These are phyloP conservation scores for Lophius piscatorius DNA, from an alignment of 2,113 vertebrate species.

Conservation along the genomic window DNA sequence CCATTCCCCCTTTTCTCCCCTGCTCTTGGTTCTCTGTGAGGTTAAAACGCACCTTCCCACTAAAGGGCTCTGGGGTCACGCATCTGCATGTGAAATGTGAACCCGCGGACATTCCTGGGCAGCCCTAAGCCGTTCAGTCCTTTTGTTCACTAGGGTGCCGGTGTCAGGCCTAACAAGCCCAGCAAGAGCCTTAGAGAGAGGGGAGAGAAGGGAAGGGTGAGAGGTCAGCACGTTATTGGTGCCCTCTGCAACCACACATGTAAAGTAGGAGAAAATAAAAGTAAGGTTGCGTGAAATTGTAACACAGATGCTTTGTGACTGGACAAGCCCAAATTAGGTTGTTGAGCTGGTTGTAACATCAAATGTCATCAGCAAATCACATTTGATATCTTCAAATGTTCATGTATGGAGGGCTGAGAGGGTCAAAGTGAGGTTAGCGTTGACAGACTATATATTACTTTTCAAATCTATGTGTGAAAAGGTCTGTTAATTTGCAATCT, in stretches of 20 bases:
- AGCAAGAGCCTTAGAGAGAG: conserved; percentile 44
- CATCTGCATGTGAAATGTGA: conserved; percentile 98
- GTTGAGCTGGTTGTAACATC: conserved; percentile 9
- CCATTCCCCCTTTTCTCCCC: conserved; percentile 63
- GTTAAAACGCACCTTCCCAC: conserved; percentile 85
- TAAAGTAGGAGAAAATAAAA: conserved; percentile 37
- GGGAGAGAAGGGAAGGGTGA: conserved; percentile 31
- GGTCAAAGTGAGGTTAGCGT: not conserved
- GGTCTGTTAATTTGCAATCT: too few relatives aligned
- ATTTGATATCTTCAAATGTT: conserved; percentile 32
- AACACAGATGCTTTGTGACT: conserved; percentile 11
- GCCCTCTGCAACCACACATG: conserved; percentile 33
- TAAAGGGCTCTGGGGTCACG: conserved; percentile 88
- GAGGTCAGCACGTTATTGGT: conserved; percentile 48
- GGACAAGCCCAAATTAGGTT: not conserved
- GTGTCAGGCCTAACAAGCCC: conserved; percentile 91
- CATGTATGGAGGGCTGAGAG: not conserved
- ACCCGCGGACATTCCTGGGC: conserved; percentile 93
- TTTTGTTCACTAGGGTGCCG: conserved; percentile 89
- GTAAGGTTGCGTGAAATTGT: conserved; percentile 9
- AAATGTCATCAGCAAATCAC: not conserved
- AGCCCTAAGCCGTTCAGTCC: conserved; percentile 85
- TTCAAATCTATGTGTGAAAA: too few relatives aligned
- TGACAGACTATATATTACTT: too few relatives aligned
- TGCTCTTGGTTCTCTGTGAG: conserved; percentile 82